These are phyloP conservation scores for Papilio protenor DNA, from an alignment of 2,888 invertebrate species.

Conservation along the genomic window DNA sequence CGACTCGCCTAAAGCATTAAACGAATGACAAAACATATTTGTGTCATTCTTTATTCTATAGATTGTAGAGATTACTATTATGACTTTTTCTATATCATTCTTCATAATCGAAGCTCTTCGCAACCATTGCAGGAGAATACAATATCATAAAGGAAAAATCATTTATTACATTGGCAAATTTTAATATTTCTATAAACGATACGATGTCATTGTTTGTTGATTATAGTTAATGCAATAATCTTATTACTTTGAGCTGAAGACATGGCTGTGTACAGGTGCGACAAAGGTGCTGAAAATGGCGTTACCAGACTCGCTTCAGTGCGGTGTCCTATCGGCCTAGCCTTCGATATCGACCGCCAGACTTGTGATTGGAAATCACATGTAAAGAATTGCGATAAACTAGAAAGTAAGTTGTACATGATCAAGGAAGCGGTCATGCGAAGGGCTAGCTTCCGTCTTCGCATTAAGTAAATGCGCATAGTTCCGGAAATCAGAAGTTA, in stretches of 20 bases:
- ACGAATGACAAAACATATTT: constrained; percentile 15
- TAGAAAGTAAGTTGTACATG: constrained; percentile 93
- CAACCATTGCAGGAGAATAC: not conserved
- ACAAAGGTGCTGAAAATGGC: constrained; percentile 94
- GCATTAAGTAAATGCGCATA: constrained; percentile 57
- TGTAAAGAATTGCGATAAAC: constrained; percentile 97
- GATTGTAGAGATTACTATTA: not conserved
- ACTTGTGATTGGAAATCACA: constrained; percentile 98
- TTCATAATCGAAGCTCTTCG: not conserved
- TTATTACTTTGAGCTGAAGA: constrained; percentile 57
- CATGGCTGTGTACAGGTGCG: constrained; percentile 90
- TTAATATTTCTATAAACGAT: not conserved
- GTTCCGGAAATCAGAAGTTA: constrained; percentile 56
- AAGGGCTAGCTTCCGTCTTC: constrained; percentile 73
- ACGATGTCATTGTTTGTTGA: not conserved
- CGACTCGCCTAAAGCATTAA: constrained; percentile 11
- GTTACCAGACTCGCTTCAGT: constrained; percentile 94
- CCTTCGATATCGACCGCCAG: constrained; percentile 97
- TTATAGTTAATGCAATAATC: constrained; percentile 8
- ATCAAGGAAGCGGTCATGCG: constrained; percentile 75
- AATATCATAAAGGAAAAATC: not conserved
- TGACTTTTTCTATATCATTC: not conserved
- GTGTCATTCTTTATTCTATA: not conserved
- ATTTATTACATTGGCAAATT: not conserved
- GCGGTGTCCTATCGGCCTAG: constrained; percentile 94